A percentile compares a stretch with the other conserved stretches of the same genome.
These are phyloP conservation scores for Amiota mariae DNA, from an alignment of 2,888 invertebrate genomes.

Conservation along the genomic window DNA sequence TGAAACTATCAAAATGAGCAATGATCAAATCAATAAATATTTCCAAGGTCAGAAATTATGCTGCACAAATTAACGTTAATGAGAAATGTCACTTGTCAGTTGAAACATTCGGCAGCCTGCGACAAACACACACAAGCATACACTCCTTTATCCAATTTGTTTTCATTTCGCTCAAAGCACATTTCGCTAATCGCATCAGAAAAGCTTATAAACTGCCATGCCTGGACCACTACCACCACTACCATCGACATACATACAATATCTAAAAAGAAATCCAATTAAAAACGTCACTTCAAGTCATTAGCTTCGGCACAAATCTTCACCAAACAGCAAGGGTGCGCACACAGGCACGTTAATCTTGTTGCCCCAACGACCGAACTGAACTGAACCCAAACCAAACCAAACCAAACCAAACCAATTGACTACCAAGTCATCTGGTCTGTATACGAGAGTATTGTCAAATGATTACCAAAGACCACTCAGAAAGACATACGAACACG, in stretches of 20 bases:
- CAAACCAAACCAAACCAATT: not conserved
- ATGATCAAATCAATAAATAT: no score
- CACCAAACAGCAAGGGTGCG: slow-evolving; percentile 1
- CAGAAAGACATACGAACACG: not conserved
- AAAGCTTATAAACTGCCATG: slow-evolving; percentile 60
- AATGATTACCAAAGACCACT: slow-evolving; percentile 10
- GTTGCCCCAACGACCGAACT: not conserved
- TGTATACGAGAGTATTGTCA: slow-evolving; percentile 2
- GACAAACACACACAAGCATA: slow-evolving; percentile 9
- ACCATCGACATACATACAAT: slow-evolving; percentile 12
- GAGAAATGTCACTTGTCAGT: slow-evolving; percentile 65
- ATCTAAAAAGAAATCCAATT: not conserved
- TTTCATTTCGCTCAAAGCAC: slow-evolving; percentile 57
- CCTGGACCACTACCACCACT: slow-evolving; percentile 5
- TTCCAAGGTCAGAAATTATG: slow-evolving; percentile 3
- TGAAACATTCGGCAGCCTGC: slow-evolving; percentile 24
- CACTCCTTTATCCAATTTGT: slow-evolving; percentile 38
- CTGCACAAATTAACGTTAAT: slow-evolving; percentile 47
- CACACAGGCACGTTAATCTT: not conserved
- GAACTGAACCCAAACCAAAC: not conserved
- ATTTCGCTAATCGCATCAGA: slow-evolving; percentile 68
- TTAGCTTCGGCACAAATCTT: not conserved
- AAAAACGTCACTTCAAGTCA: slow-evolving; percentile 24
- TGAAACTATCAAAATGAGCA: no score
- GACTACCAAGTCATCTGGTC: no score